Evolutionary conservation across 2,797 vertebrate genomes (phyloP), one percentile per base, ranked within the genome.

Genomic region (Miichthys miiuy): DNA sequence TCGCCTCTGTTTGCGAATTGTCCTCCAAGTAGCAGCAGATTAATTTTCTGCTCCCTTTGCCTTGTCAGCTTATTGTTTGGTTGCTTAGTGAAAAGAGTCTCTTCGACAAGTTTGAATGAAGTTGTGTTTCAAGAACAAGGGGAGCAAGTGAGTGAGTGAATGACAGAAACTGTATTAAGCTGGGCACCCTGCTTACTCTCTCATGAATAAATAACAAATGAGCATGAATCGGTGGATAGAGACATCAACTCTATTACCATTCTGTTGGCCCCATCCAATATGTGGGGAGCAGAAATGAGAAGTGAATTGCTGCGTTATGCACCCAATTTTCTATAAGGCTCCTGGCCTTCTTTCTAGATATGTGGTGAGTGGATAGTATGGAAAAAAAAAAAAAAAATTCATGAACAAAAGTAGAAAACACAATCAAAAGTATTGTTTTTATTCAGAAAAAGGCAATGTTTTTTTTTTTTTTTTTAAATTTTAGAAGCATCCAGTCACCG

Each of bases 181-280:
- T 0, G 50, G 80, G 84, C 81, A 58, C 83, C 90, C 87, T 7
- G 83, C 86, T 87, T 87, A 86, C 85, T 88, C 90, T 92, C 88
- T 89, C 90, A 94, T 93, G 93, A 93, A 94, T 92, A 93, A 92
- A 92, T 88, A 91, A 92, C 88, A 91, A 88, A 91, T 77, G 82
- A 91, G 80, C n/a, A 62, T 65, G 83, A 89, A 83, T 85, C 46
- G 52, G 79, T 68, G 87, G 76, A 91, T 87, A 77, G 88, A 88
- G 89, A 90, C 88, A 83, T 91, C 90, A 91, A 84, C 87, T 87
- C 85, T 73, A 90, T 93, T 91, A 89, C 84, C 79, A 75, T 87
- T 87, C 76, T 80, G 77, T 75, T 77, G 79, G 81, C 76, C 73
- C 50, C 44, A 18, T 84, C 76, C 82, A 75, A 87, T 86, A 82